Conservation (phyloP, 2,797 vertebrate genomes). For the Pachyuromys duprasi region DNA sequence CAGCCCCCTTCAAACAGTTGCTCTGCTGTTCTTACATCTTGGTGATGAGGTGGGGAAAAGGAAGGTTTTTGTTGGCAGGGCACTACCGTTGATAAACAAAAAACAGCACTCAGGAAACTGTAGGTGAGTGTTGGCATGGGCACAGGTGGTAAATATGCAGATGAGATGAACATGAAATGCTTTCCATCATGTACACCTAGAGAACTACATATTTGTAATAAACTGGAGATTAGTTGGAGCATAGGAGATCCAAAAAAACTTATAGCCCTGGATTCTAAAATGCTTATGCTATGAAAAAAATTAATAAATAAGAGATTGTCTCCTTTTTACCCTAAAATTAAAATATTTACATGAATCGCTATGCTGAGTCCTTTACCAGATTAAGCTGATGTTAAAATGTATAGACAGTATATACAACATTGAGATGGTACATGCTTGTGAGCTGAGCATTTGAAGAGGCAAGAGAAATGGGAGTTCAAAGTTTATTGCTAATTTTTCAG, state of each 20-base stretch:
- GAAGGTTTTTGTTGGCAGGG: background rate
- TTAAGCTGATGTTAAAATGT: background rate
- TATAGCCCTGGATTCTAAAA: background rate
- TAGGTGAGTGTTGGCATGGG: background rate
- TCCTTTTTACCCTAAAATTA: background rate
- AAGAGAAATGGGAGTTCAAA: background rate
- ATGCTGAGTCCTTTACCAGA: background rate
- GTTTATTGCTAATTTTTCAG: fast-evolving
- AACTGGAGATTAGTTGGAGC: background rate
- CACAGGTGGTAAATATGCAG: background rate
- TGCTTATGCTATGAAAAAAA: background rate
- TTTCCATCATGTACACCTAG: background rate
- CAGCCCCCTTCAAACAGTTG: background rate
- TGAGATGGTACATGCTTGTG: background rate
- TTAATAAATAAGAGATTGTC: background rate
- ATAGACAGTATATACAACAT: background rate
- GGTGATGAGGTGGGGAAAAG: too few relatives aligned
- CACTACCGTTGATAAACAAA: too few relatives aligned
- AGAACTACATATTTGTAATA: background rate
- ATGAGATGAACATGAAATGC: background rate
- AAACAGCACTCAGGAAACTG: background rate
- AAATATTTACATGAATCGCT: background rate
- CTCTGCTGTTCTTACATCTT: background rate
- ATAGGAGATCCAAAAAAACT: fast-evolving
- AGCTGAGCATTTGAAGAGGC: background rate